phyloP scores from a whole-genome alignment of 64 coral and sea anemone species.

The Porites lutea region DNA sequence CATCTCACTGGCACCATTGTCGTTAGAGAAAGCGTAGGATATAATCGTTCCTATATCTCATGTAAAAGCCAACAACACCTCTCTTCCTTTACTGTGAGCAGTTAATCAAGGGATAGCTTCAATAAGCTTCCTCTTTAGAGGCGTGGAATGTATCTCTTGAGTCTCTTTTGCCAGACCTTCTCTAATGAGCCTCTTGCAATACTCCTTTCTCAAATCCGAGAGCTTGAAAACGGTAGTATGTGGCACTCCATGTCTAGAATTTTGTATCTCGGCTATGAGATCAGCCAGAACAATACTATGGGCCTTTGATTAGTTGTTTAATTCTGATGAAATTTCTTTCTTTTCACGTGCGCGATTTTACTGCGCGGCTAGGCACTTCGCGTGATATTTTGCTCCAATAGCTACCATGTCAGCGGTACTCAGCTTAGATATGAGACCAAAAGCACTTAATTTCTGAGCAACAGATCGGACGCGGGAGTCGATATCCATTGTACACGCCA shows the following conservation, averaged over 20 bases:
- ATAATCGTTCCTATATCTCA: no score
- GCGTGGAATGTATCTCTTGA: no score
- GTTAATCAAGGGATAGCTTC: not conserved
- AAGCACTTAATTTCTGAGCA: not conserved
- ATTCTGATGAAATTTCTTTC: not conserved
- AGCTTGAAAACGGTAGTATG: not conserved
- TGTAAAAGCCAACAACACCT: not conserved
- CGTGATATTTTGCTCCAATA: conserved; percentile 3
- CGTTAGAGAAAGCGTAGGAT: not conserved
- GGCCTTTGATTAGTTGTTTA: not conserved
- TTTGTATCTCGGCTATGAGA: not conserved
- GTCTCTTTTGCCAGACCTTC: not conserved
- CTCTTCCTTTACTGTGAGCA: not conserved
- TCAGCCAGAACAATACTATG: not conserved
- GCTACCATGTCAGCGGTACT: not conserved
- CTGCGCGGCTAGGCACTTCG: not conserved
- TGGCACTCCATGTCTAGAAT: not conserved
- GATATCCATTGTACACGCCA: not conserved
- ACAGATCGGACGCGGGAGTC: not conserved
- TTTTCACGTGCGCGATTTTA: not conserved
- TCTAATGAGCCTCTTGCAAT: not conserved
- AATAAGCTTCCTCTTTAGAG: not conserved
- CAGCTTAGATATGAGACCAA: not conserved
- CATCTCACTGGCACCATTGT: not conserved
- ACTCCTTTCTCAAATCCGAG: not conserved